phyloP scores from a whole-genome alignment of 2,797 vertebrate species.

The Leptatherina wallacei region DNA sequence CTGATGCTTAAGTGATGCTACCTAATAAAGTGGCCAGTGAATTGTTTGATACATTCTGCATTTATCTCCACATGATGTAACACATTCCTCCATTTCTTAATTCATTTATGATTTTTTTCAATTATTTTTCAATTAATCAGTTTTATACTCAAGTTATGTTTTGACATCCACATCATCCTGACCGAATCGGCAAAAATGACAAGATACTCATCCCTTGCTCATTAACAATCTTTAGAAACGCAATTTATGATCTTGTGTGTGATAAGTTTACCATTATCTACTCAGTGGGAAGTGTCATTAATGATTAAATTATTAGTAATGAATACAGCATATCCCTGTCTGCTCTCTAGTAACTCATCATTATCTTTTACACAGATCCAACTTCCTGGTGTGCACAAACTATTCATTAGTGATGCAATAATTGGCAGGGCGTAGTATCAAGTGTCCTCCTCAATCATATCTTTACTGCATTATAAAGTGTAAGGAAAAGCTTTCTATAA shows the following conservation, averaged over 20 bases:
- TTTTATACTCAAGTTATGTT: neutral
- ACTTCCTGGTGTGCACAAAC: conserved; percentile 2
- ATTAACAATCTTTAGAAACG: neutral
- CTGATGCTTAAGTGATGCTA: no score
- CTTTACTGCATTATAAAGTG: conserved; percentile 5
- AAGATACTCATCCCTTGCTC: neutral
- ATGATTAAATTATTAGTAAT: conserved; percentile 17
- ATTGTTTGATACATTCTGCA: no score
- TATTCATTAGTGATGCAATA: conserved; percentile 31
- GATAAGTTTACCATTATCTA: neutral
- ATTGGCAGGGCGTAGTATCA: conserved; percentile 6
- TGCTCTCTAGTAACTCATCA: conserved; percentile 17
- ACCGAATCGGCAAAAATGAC: neutral
- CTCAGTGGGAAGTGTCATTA: neutral
- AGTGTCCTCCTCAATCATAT: conserved; percentile 10
- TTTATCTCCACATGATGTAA: neutral
- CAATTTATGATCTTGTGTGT: neutral
- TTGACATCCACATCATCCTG: neutral
- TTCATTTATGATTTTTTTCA: neutral
- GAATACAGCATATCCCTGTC: neutral
- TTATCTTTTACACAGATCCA: conserved; percentile 3
- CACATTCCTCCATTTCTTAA: neutral
- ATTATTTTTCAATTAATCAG: neutral
- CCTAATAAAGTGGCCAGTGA: no score
- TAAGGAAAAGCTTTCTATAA: conserved; percentile 3